These are phyloP conservation scores for Galerucella pusilla DNA, from an alignment of 2,888 invertebrate genomes.

Conservation along the genomic window DNA sequence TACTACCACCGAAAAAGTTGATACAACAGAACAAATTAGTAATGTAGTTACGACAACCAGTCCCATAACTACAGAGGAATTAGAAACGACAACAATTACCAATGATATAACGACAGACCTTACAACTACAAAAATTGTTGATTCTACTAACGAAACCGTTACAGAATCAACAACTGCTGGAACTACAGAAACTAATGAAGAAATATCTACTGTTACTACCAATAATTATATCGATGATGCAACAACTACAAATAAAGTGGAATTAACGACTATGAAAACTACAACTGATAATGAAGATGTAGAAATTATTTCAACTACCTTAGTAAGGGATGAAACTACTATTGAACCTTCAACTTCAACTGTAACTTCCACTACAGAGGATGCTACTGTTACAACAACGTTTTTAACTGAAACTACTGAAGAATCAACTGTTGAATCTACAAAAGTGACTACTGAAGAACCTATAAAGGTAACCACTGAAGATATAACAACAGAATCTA, in stretches of 20 bases:
- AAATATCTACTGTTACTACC: neutral
- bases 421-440: slow-evolving; percentile 25
- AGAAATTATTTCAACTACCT: neutral
- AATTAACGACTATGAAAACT: neutral
- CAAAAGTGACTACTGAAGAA: slow-evolving; percentile 47
- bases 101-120: neutral
- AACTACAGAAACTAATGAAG: neutral
- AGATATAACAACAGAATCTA: slow-evolving; percentile 37
- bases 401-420: slow-evolving; percentile 30
- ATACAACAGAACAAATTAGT: slow-evolving; percentile 2
- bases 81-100: neutral
- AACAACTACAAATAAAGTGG: neutral
- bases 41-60: neutral
- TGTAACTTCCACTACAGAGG: neutral
- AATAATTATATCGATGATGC: neutral
- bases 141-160: neutral
- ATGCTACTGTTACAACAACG: slow-evolving; percentile 9
- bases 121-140: neutral
- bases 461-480: slow-evolving; percentile 44
- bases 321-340: slow-evolving; percentile 1
- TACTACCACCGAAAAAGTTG: slow-evolving; percentile 5
- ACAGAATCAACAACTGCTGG: neutral
- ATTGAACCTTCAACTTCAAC: slow-evolving; percentile 3
- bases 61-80: neutral
- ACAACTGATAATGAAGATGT: neutral